Evolutionary conservation across 2,113 vertebrate genomes (phyloP), one percentile per base, ranked within the genome.

Genomic region (Cairina moschata): DNA sequence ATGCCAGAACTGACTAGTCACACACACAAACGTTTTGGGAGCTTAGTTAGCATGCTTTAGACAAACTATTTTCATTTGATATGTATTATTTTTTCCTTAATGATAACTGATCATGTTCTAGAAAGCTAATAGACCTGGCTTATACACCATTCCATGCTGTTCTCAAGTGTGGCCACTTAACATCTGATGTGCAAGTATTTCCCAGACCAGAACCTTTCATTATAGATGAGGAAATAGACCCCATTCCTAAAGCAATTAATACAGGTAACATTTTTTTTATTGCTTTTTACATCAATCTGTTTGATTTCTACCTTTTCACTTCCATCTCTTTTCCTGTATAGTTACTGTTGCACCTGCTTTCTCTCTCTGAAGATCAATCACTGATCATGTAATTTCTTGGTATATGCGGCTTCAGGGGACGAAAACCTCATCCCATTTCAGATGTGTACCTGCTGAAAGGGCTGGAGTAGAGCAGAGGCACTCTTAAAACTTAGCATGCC

Each of bases 151-250:
- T 99, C 98, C 99, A 99, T 11, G 99, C 99, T 38, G 98, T 99
- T 50, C 98, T 99, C 94, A 99, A 99, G 92, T 99, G 99, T 87
- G 99, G 99, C 77, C 99, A 99, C 97, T 96, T 99, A 84, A 98
- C 99, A 2, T 99, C 99, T 56, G 99, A 99, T 17, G 99, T 99
- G 80, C 99, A 99, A 97, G 99, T 99, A 59, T 99, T 99, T 96
- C 99, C 99, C 86, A 98, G 99, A 67, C 99, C 99, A 62, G 99
- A 99, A 79, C 99, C 99, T 32, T 98, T 99, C 31, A 85, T 99
- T 52, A 96, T 99, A 89, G 99, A 99, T 92, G 99, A 99, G 75
- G 99, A 99, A 94, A 98, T 99, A 62, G 99, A 99, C 66, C 99
- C 99, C 26, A 83, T 99, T 82, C 99, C 99, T 54, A 98, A 98